Base-by-base conservation (phyloP, 2,113 vertebrate genomes). In the Corvus cornix region DNA sequence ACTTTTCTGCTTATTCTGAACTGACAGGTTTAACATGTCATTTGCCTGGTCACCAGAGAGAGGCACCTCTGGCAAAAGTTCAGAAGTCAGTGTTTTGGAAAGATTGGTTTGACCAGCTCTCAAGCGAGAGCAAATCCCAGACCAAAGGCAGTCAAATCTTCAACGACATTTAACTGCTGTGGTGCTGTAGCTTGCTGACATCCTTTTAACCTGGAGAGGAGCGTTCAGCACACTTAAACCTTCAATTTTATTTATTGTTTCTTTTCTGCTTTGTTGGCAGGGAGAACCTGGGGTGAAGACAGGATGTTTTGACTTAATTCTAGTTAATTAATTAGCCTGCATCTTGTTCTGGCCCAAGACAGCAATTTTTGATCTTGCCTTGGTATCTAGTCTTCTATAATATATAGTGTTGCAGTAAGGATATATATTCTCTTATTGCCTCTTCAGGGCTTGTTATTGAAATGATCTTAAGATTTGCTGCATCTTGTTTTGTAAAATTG, bases 61-160 rank as follows among this genome's bases (percentile, higher is more conserved):
- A 97, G 90, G 82, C 83, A 84, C 88, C 88, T 95, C 94, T 95
- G 95, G 96, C 95, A 95, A 94, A 97, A 94, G 95, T 95, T 97
- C 96, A 96, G 96, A 94, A 97, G 97, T 95, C 95, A 96, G 94
- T 97, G 95, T 97, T 97, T 96, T 93, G 95, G 96, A 98, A 97
- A 97, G 95, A 94, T 96, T 96, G 90, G 89, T 97, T 96, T 97
- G 94, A 93, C 93, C 93, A 95, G 79, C 75, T 96, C 95, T 98
- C 93, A 96, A 90, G 96, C 69, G 89, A 94, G 94, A 89, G 88
- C 58, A 91, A 97, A 96, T 96, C 89, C 94, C 94, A 93, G 91
- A 94, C 95, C 86, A 97, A 97, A 93, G 74, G 94, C 82, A 89
- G 87, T 88, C 74, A 95, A 90, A 96, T 96, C 89, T 93, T 96